Conservation (phyloP, 2,888 invertebrate genomes). For the Ariolimax columbianus region DNA sequence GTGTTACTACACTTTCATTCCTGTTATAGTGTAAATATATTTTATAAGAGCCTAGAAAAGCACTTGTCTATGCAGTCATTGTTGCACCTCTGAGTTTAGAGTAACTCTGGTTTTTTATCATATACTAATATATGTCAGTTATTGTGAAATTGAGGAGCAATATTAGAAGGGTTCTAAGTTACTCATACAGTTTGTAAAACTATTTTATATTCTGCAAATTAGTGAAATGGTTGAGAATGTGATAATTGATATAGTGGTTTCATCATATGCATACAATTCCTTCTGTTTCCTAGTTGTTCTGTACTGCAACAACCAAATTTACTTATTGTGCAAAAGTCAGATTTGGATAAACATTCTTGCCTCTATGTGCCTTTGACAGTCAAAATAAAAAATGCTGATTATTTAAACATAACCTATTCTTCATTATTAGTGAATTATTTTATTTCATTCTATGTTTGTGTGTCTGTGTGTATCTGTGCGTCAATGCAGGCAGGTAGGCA, state of each 20-base stretch:
- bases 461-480: neutral
- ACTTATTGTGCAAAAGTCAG: neutral
- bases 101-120: neutral
- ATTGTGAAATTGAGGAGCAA: neutral
- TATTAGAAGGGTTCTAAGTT: neutral
- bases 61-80: too few species aligned
- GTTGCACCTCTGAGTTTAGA: too few species aligned
- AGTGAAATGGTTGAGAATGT: neutral
- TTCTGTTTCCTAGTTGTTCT: neutral
- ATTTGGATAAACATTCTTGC: neutral
- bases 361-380: slow-evolving; percentile 35
- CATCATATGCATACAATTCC: neutral
- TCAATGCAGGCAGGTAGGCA: too few species aligned
- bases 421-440: too few species aligned
- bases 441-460: neutral
- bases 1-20: too few species aligned
- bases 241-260: neutral
- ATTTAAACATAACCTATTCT: neutral
- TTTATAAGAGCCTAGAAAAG: too few species aligned
- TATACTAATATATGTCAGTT: neutral
- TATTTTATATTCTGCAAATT: neutral
- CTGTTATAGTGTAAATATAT: too few species aligned
- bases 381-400: slow-evolving; percentile 31
- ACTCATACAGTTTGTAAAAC: neutral
- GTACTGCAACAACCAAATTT: slow-evolving; percentile 13